Evolutionary conservation across 2,797 vertebrate species (phyloP).

Genomic region (Acanthornis magna): DNA sequence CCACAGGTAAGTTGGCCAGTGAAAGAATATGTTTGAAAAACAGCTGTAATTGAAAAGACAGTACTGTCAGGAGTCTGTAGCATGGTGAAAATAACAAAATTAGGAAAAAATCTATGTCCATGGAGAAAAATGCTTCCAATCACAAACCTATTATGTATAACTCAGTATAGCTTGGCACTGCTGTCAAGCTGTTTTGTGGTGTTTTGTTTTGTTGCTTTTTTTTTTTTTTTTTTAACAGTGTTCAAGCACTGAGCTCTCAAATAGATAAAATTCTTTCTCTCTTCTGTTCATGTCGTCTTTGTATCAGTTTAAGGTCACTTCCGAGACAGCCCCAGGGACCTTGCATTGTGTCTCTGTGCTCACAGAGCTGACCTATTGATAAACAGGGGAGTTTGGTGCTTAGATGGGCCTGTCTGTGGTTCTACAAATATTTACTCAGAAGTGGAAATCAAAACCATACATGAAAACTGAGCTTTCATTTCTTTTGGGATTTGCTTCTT

Average conservation of each 20-base stretch:
- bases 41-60: background rate
- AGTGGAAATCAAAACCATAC: conserved; percentile 48
- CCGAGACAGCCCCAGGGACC: background rate
- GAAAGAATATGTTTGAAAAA: background rate
- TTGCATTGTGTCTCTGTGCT: background rate
- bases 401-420: background rate
- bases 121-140: conserved; percentile 35
- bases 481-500: conserved; percentile 40
- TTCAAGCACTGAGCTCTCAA: conserved; percentile 18
- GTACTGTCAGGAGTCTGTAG: background rate
- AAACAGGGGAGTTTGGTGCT: conserved; percentile 6
- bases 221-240: background rate
- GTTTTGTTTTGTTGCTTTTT: background rate
- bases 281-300: background rate
- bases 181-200: conserved; percentile 13
- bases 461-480: conserved; percentile 40
- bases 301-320: conserved; percentile 19
- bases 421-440: conserved; percentile 62
- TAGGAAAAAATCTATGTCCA: background rate
- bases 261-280: conserved; percentile 20
- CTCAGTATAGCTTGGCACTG: conserved; percentile 19
- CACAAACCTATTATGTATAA: conserved; percentile 2
- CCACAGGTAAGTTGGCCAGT: background rate
- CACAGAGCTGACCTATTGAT: background rate
- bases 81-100: background rate